Conservation (phyloP, 2,113 vertebrate species). For the Ploceus nigricollis region DNA sequence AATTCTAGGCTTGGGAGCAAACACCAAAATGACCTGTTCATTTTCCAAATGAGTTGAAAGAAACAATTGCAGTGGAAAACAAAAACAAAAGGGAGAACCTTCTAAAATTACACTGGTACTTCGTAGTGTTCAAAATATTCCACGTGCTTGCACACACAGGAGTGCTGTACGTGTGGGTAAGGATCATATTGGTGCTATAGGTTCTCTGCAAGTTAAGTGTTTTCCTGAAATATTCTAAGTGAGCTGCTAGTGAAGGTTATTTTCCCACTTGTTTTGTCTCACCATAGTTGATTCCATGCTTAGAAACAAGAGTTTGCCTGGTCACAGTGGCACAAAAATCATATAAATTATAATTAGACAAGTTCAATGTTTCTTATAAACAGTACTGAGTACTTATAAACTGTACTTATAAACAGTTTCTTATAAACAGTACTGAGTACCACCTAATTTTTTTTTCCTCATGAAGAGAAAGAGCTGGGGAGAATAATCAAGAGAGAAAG, state of each 20-base stretch:
- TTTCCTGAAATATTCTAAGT: neutral
- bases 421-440: neutral
- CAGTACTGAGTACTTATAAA: no score
- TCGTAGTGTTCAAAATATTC: neutral
- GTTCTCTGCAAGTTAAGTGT: no score
- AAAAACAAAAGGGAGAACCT: neutral
- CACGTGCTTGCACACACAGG: neutral
- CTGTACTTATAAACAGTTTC: no score
- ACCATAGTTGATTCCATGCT: neutral
- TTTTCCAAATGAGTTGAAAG: neutral
- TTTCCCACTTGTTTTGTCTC: neutral
- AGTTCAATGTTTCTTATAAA: neutral
- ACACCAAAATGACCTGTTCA: neutral
- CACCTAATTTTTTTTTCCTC: neutral
- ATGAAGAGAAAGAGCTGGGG: neutral
- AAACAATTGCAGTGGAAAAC: neutral
- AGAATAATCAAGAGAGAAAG: neutral
- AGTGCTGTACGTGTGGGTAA: no score
- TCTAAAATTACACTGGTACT: neutral
- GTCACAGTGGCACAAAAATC: neutral
- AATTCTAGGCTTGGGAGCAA: neutral
- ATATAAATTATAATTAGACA: neutral
- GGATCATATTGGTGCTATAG: neutral
- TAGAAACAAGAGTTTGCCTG: accelerated
- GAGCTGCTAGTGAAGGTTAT: neutral